phyloP scores from a whole-genome alignment of 2,888 invertebrate species.

The Chromoteleia sp. region DNA sequence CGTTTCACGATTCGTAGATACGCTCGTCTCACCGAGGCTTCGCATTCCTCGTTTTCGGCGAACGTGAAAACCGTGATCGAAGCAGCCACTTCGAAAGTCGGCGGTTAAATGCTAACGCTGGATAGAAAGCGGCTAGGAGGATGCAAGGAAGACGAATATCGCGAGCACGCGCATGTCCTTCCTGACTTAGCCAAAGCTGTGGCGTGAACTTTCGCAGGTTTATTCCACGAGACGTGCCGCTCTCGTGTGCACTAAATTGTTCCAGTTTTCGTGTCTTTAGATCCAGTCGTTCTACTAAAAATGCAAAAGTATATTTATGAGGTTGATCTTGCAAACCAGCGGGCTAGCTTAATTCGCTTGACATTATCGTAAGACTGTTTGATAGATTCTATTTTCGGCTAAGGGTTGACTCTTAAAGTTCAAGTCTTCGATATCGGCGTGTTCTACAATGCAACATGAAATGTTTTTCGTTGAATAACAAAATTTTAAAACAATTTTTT shows the following conservation, averaged over 20 bases:
- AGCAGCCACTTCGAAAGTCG: constrained; percentile 79
- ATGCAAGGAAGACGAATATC: constrained; percentile 71
- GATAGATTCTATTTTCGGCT: too few species aligned
- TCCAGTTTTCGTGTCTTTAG: not conserved
- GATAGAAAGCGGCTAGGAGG: constrained; percentile 63
- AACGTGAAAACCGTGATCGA: constrained; percentile 71
- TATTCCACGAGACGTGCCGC: constrained; percentile 60
- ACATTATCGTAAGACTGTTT: too few species aligned
- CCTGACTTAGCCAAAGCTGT: constrained; percentile 50
- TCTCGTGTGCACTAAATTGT: constrained; percentile 13
- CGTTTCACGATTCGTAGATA: constrained; percentile 20
- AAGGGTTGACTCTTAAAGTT: too few species aligned
- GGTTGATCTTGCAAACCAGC: too few species aligned
- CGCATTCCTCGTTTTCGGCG: constrained; percentile 54
- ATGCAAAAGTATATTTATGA: too few species aligned
- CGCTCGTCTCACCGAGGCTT: constrained; percentile 37
- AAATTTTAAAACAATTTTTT: too few species aligned
- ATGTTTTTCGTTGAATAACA: too few species aligned
- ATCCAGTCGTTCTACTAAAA: too few species aligned
- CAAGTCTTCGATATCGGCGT: too few species aligned
- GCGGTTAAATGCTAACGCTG: constrained; percentile 80
- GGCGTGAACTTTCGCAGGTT: constrained; percentile 62
- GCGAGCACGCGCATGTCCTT: constrained; percentile 73
- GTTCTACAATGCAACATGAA: too few species aligned
- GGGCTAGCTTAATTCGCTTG: too few species aligned